These are phyloP conservation scores for Macropus fuliginosus DNA, from an alignment of 2,797 vertebrate species.

Conservation along the genomic window DNA sequence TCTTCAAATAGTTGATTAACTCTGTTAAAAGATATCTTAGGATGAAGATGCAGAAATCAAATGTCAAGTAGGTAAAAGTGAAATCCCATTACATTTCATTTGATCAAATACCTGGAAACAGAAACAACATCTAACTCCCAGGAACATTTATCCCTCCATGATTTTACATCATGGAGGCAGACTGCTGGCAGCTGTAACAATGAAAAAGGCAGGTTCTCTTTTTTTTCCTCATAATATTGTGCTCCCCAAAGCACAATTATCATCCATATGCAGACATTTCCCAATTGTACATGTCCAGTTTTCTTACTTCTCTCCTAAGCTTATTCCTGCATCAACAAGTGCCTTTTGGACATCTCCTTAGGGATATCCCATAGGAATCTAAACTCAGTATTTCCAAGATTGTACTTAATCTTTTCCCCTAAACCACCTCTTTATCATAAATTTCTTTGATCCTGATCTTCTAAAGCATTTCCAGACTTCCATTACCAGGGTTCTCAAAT, in stretches of 20 bases:
- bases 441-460: not conserved
- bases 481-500: not conserved
- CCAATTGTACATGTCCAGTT: not conserved
- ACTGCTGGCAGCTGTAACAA: not conserved
- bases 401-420: not conserved
- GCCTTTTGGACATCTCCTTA: not conserved
- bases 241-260: not conserved
- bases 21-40: not conserved
- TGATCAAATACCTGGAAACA: not conserved
- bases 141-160: not conserved
- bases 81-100: not conserved
- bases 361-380: not conserved
- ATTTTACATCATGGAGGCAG: not conserved
- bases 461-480: not conserved
- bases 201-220: not conserved
- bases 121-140: not conserved
- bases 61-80: not conserved
- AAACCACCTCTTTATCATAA: not conserved
- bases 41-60: not conserved
- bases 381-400: not conserved
- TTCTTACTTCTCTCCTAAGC: not conserved
- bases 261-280: not conserved
- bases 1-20: not conserved
- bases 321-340: not conserved
- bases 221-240: not conserved